A percentile compares a stretch with the other conserved stretches of the same genome.
Evolutionary conservation across 2,113 vertebrate genomes (phyloP).

Genomic region (Phyllostomus discolor): DNA sequence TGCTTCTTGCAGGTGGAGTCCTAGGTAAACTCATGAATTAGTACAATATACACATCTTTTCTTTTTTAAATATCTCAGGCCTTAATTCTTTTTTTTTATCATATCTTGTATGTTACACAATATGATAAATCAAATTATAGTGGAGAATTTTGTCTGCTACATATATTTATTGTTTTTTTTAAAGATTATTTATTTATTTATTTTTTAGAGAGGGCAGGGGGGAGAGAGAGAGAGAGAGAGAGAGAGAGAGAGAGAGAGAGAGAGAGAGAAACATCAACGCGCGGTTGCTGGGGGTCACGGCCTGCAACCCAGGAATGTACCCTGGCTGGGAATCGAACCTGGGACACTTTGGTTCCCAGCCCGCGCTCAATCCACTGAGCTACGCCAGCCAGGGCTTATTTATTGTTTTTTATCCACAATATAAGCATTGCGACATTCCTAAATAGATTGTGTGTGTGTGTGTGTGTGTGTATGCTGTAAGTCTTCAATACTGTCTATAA

Average conservation of each 20-base stretch:
- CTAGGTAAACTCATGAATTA: not conserved
- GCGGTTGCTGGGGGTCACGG: no score
- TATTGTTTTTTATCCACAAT: not conserved
- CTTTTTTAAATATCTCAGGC: not conserved
- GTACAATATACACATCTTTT: not conserved
- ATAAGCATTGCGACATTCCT: not conserved
- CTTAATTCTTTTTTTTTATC: not conserved
- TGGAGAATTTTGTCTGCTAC: not conserved
- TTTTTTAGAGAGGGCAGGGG: no score
- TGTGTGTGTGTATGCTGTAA: not conserved
- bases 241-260: no score
- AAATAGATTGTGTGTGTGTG: not conserved
- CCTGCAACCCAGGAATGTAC: no score
- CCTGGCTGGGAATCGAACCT: no score
- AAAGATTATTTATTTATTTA: no score
- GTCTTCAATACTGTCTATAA: not conserved
- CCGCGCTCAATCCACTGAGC: no score
- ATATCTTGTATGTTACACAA: not conserved
- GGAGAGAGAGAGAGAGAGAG: no score
- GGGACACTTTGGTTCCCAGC: no score
- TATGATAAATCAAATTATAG: not conserved
- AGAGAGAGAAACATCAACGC: no score
- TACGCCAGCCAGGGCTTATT: no score
- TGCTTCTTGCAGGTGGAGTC: not conserved
- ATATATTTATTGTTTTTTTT: conserved; percentile 1